Evolutionary conservation across 23 tunicate genomes (phyloP).

Genomic region (Corella eumyota): DNA sequence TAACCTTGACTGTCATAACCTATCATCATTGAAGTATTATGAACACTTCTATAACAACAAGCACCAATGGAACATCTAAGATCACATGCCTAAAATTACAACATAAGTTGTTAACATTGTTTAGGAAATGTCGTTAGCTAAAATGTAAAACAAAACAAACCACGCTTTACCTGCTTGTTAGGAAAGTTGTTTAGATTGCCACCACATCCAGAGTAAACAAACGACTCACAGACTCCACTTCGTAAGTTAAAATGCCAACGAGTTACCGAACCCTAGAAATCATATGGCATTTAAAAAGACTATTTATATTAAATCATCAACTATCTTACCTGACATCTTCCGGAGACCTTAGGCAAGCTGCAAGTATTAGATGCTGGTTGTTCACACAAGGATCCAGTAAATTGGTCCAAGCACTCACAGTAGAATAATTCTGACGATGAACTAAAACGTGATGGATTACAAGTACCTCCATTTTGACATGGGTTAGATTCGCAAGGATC

Average conservation of each 20-base stretch:
- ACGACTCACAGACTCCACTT: slow-evolving; percentile 36
- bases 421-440: slow-evolving; percentile 55
- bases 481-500: slow-evolving; percentile 80
- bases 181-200: slow-evolving; percentile 82
- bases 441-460: slow-evolving; percentile 47
- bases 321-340: slow-evolving; percentile 39
- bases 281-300: background rate
- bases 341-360: slow-evolving; percentile 25
- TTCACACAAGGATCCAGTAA: slow-evolving; percentile 60
- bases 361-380: slow-evolving; percentile 56
- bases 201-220: slow-evolving; percentile 62
- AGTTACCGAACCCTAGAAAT: slow-evolving; percentile 15
- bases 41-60: slow-evolving; percentile 56
- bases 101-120: background rate
- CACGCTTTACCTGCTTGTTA: slow-evolving; percentile 27
- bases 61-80: slow-evolving; percentile 76
- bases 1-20: slow-evolving; percentile 69
- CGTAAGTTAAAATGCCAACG: slow-evolving; percentile 50
- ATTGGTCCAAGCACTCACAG: slow-evolving; percentile 44
- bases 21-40: slow-evolving; percentile 21
- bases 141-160: background rate
- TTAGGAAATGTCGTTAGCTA: background rate
- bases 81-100: slow-evolving; percentile 39
- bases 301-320: background rate
- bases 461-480: slow-evolving; percentile 66